Percentiles rank a stretch among this genome's conserved stretches.
Conservation (phyloP, 30 jellyfish, hydroid and myxozoan genomes). For the Aurelia coerulea region DNA sequence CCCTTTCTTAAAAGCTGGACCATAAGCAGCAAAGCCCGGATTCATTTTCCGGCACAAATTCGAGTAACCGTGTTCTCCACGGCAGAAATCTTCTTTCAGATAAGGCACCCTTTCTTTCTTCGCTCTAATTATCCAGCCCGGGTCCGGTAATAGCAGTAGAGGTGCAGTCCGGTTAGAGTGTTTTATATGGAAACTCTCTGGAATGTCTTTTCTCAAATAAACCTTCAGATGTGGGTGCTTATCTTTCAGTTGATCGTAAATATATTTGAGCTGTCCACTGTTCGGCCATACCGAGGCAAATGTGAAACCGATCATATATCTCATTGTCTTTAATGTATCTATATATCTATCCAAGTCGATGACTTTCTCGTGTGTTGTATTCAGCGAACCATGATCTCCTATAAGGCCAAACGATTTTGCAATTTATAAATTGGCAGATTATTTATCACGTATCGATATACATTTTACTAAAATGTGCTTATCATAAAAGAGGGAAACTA, state of each 20-base stretch:
- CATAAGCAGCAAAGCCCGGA: conserved; percentile 86
- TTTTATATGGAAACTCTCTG: conserved; percentile 77
- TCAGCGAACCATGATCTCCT: conserved; percentile 95
- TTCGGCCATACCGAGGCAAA: conserved; percentile 71
- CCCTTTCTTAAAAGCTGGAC: conserved; percentile 83
- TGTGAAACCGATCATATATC: conserved; percentile 65
- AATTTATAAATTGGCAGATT: too few relatives aligned
- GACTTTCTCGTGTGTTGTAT: conserved; percentile 57
- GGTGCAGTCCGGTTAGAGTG: conserved; percentile 84
- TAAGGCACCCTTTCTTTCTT: conserved; percentile 39
- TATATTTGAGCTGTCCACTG: conserved; percentile 32
- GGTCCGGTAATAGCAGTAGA: conserved; percentile 77
- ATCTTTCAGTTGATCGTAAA: conserved; percentile 58
- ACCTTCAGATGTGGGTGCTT: conserved; percentile 70
- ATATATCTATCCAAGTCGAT: conserved; percentile 74
- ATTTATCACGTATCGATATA: too few relatives aligned
- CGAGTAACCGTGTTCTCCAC: conserved; percentile 95
- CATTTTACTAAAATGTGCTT: too few relatives aligned
- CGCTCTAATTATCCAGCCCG: conserved; percentile 79
- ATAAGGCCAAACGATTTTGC: background rate
- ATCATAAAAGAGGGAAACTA: too few relatives aligned
- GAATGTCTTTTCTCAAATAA: conserved; percentile 75
- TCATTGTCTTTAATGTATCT: conserved; percentile 48
- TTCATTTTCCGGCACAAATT: conserved; percentile 75
- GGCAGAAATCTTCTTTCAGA: conserved; percentile 49